Evolutionary conservation across 2,888 invertebrate species (phyloP).

Genomic region (Cyclophora albipunctata): DNA sequence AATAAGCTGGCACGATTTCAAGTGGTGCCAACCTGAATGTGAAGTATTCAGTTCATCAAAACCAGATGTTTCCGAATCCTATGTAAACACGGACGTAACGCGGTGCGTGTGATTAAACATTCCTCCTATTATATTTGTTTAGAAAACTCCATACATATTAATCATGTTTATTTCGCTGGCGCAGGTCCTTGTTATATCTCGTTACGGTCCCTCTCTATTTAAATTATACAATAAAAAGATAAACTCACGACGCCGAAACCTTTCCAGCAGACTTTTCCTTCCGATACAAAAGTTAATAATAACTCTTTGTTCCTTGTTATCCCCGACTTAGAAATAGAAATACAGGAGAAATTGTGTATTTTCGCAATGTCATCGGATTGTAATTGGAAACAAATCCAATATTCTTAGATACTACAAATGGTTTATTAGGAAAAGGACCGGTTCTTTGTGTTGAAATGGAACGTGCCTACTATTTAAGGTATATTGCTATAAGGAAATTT

Average conservation of each 20-base stretch:
- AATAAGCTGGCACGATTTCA: conserved; percentile 73
- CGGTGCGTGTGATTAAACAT: conserved; percentile 39
- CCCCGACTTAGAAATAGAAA: too few species aligned
- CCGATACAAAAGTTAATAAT: not conserved
- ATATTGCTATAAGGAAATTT: conserved; percentile 5
- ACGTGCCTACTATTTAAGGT: too few species aligned
- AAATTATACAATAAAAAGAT: not conserved
- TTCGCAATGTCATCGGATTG: not conserved
- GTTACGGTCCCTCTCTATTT: not conserved
- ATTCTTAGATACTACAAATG: conserved; percentile 4
- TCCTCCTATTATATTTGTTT: conserved; percentile 32
- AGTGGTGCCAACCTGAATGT: conserved; percentile 67
- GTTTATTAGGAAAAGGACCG: too few species aligned
- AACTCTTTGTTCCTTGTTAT: too few species aligned
- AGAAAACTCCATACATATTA: conserved; percentile 8
- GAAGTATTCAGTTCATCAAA: conserved; percentile 72
- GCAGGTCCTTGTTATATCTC: not conserved
- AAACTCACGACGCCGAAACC: not conserved
- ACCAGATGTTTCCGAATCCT: conserved; percentile 65
- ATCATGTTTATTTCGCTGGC: not conserved
- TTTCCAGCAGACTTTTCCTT: conserved; percentile 1
- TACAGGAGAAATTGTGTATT: too few species aligned
- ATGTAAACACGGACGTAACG: conserved; percentile 53
- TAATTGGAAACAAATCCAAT: conserved; percentile 4
- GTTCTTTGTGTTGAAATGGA: not conserved